Conservation (phyloP, 1,140 invertebrate genomes). For the Drosophila oshimai region DNA sequence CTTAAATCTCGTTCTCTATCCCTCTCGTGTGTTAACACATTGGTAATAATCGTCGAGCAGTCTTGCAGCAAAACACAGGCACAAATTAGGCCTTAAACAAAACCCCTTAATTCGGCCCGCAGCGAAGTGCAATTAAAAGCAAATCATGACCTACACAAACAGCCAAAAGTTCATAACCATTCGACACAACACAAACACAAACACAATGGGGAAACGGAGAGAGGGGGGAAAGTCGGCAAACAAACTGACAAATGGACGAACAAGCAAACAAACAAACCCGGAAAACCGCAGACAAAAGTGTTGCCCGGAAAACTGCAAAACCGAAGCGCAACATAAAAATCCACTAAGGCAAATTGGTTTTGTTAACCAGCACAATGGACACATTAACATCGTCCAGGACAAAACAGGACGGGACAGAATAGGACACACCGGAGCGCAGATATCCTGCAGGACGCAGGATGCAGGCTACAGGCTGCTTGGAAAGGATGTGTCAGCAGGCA, state of each 20-base stretch:
- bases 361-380: constrained; percentile 59
- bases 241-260: constrained; percentile 24
- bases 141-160: constrained; percentile 1
- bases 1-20: no score
- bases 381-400: constrained; percentile 41
- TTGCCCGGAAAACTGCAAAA: constrained; percentile 26
- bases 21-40: background rate
- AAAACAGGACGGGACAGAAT: background rate
- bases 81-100: background rate
- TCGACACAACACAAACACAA: background rate
- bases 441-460: constrained; percentile 5
- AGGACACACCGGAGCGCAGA: background rate
- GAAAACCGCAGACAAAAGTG: constrained; percentile 41
- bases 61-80: background rate
- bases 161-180: constrained; percentile 12
- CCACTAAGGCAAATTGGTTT: constrained; percentile 67
- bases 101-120: background rate
- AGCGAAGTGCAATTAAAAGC: constrained; percentile 19
- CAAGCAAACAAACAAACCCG: constrained; percentile 29
- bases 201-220: background rate
- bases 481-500: constrained; percentile 15
- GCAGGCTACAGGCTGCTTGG: background rate
- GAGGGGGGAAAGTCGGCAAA: constrained; percentile 2
- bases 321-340: constrained; percentile 58
- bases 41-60: background rate